phyloP scores from a whole-genome alignment of 2,113 vertebrate species.

The Natator depressus region DNA sequence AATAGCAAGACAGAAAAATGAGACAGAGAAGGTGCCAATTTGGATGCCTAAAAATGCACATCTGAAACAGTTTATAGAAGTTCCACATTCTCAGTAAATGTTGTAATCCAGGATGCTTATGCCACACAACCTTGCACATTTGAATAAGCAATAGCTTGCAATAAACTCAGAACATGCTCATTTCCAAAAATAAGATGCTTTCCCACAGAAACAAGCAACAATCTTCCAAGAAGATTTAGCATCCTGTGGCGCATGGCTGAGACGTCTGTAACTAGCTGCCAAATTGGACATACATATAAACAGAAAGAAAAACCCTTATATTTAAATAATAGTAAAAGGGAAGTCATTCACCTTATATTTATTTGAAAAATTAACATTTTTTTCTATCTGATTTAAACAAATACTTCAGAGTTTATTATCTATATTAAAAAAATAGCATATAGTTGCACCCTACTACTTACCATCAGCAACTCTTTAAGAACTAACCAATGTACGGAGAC shows the following conservation, averaged over 20 bases:
- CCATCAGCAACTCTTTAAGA: neutral
- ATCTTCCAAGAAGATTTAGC: slow-evolving; percentile 40
- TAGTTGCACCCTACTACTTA: neutral
- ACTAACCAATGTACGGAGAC: neutral
- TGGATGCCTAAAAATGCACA: neutral
- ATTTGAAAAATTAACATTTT: neutral
- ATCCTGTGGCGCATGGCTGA: neutral
- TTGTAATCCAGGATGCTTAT: slow-evolving; percentile 34
- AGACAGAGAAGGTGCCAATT: slow-evolving; percentile 13
- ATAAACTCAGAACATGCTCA: slow-evolving; percentile 62
- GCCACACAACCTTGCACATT: slow-evolving; percentile 58
- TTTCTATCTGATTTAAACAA: neutral
- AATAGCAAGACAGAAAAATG: neutral
- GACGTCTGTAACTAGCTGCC: slow-evolving; percentile 11
- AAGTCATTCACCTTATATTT: neutral
- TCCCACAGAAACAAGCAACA: slow-evolving; percentile 50
- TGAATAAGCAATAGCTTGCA: slow-evolving; percentile 67
- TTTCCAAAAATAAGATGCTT: slow-evolving; percentile 66
- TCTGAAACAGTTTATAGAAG: slow-evolving; percentile 43
- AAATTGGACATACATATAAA: neutral
- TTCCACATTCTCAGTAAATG: slow-evolving; percentile 62
- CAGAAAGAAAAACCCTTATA: neutral
- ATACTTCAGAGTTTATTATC: neutral
- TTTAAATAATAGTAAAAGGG: neutral
- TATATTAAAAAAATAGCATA: neutral